These are phyloP conservation scores for Helarctos malayanus DNA, from an alignment of 2,797 vertebrate species.

Conservation along the genomic window DNA sequence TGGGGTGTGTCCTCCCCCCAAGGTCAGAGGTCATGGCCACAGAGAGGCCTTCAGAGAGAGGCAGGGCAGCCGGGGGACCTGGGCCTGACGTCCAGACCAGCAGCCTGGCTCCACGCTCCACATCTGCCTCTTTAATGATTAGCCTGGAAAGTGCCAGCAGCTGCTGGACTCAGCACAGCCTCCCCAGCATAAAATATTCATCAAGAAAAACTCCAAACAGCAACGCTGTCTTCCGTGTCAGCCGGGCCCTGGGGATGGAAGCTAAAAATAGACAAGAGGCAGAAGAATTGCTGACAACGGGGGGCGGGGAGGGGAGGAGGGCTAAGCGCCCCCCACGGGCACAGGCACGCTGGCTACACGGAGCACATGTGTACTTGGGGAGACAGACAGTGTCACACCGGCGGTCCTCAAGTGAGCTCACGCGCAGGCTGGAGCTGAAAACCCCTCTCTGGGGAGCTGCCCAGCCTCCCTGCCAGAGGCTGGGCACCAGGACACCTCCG, in stretches of 20 bases:
- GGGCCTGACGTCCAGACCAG: not conserved
- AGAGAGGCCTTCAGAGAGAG: not conserved
- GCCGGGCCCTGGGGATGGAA: slow-evolving; percentile 67
- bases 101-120: not conserved
- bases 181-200: slow-evolving; percentile 40
- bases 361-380: not conserved
- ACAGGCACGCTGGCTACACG: fast-evolving
- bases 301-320: not conserved
- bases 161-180: not conserved
- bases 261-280: slow-evolving; percentile 78
- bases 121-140: fast-evolving
- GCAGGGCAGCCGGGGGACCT: not conserved
- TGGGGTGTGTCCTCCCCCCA: fast-evolving
- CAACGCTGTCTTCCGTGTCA: fast-evolving
- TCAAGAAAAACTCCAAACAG: slow-evolving; percentile 32
- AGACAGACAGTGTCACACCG: fast-evolving
- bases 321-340: not conserved
- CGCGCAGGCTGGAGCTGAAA: fast-evolving
- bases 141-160: not conserved
- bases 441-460: not conserved
- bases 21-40: not conserved
- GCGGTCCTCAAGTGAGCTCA: not conserved
- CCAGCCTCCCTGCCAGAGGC: not conserved
- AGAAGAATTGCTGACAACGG: not conserved
- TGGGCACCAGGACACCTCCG: not conserved